These are phyloP conservation scores for Eleutherodactylus coqui DNA, from an alignment of 2,797 vertebrate genomes.

Conservation along the genomic window DNA sequence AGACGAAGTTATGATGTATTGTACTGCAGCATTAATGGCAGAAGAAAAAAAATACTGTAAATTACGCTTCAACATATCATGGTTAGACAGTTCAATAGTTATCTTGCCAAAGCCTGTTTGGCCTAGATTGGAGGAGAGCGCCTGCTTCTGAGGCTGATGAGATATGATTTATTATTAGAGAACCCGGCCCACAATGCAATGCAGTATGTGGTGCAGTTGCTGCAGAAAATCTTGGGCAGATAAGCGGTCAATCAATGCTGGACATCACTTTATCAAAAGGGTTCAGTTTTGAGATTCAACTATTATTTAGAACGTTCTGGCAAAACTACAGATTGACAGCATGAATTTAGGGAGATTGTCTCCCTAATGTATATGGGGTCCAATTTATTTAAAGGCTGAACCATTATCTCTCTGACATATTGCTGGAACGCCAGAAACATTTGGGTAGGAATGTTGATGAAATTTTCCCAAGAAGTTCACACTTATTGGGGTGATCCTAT, in stretches of 20 bases:
- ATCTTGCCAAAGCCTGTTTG: background rate
- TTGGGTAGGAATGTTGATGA: background rate
- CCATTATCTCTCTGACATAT: background rate
- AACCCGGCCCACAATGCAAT: background rate
- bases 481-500: background rate
- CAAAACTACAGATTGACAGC: background rate
- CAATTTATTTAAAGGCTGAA: background rate
- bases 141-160: background rate
- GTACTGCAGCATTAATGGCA: background rate
- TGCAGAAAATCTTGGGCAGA: slow-evolving; percentile 6
- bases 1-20: background rate
- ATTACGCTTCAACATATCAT: background rate
- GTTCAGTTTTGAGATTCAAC: background rate
- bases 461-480: background rate
- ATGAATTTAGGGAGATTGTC: background rate
- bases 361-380: background rate
- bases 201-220: background rate
- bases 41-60: background rate
- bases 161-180: slow-evolving; percentile 22
- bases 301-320: background rate
- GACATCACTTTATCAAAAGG: background rate
- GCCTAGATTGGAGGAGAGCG: slow-evolving; percentile 16
- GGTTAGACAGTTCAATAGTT: slow-evolving; percentile 20
- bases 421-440: background rate
- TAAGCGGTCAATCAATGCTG: background rate